A percentile compares a stretch with the other conserved stretches of the same genome.
These are phyloP conservation scores for Arvicola amphibius DNA, from an alignment of 2,797 vertebrate genomes.

Conservation along the genomic window DNA sequence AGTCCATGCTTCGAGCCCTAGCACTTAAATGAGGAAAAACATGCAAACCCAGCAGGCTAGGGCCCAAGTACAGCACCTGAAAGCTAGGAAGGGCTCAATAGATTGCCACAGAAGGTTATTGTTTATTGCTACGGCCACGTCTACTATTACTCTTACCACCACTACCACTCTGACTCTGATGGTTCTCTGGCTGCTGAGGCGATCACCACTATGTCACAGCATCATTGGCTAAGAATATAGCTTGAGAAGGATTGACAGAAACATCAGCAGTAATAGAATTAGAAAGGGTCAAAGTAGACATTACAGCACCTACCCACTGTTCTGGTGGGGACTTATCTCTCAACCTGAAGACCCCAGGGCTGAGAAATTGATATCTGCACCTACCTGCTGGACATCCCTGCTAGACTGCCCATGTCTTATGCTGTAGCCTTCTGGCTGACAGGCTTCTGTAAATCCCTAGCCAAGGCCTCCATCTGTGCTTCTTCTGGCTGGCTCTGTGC, in stretches of 20 bases:
- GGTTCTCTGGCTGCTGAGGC: background rate
- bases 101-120: background rate
- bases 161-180: background rate
- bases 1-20: background rate
- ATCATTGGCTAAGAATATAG: background rate
- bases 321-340: background rate
- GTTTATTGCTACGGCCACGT: background rate
- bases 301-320: background rate
- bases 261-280: background rate
- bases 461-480: background rate
- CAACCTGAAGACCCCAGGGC: background rate
- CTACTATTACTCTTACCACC: background rate
- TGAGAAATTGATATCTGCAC: background rate
- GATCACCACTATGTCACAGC: rapidly evolving
- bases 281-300: background rate
- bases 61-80: background rate
- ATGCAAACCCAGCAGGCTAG: background rate
- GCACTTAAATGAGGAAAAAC: background rate
- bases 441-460: background rate
- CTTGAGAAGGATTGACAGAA: background rate
- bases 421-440: background rate
- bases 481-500: background rate
- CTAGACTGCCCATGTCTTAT: background rate
- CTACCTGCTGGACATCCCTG: background rate
- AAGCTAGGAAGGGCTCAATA: background rate